phyloP scores from a whole-genome alignment of 2,888 invertebrate species.

The Polietes domitor region DNA sequence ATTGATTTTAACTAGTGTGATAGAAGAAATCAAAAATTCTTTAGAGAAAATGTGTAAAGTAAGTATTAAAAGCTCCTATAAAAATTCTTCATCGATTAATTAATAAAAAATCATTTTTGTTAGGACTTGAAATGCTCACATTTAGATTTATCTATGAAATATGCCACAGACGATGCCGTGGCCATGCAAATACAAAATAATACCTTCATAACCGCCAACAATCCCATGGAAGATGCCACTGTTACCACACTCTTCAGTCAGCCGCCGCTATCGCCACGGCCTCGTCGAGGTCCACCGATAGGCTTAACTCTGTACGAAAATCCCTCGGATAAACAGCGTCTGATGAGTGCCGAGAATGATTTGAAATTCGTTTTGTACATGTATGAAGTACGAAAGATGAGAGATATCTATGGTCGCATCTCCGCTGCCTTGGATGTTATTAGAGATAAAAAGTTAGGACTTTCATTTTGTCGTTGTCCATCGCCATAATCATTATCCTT shows the following conservation, averaged over 20 bases:
- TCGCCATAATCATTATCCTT: neutral
- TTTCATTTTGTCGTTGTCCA: neutral
- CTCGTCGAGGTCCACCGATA: slow-evolving; percentile 72
- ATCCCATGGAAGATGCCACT: slow-evolving; percentile 62
- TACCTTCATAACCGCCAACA: slow-evolving; percentile 69
- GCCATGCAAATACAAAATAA: slow-evolving; percentile 72
- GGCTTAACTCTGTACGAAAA: slow-evolving; percentile 73
- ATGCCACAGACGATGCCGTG: slow-evolving; percentile 71
- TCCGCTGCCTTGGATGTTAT: slow-evolving; percentile 76
- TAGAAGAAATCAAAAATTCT: slow-evolving; percentile 84
- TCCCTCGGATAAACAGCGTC: slow-evolving; percentile 72
- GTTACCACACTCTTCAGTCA: slow-evolving; percentile 67
- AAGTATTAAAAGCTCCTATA: slow-evolving; percentile 51
- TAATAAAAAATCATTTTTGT: neutral
- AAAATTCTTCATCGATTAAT: neutral
- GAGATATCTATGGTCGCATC: slow-evolving; percentile 79
- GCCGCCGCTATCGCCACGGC: slow-evolving; percentile 71
- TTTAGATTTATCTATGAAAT: slow-evolving; percentile 74
- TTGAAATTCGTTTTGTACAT: slow-evolving; percentile 78
- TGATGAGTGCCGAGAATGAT: slow-evolving; percentile 75
- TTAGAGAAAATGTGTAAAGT: slow-evolving; percentile 84
- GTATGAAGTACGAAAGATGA: slow-evolving; percentile 79
- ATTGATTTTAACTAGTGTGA: slow-evolving; percentile 83
- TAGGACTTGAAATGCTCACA: slow-evolving; percentile 78
- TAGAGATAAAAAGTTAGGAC: slow-evolving; percentile 76